A percentile compares a stretch with the other conserved stretches of the same genome.
Conservation (phyloP, 2,113 vertebrate genomes). For the Pteruthius melanotis region DNA sequence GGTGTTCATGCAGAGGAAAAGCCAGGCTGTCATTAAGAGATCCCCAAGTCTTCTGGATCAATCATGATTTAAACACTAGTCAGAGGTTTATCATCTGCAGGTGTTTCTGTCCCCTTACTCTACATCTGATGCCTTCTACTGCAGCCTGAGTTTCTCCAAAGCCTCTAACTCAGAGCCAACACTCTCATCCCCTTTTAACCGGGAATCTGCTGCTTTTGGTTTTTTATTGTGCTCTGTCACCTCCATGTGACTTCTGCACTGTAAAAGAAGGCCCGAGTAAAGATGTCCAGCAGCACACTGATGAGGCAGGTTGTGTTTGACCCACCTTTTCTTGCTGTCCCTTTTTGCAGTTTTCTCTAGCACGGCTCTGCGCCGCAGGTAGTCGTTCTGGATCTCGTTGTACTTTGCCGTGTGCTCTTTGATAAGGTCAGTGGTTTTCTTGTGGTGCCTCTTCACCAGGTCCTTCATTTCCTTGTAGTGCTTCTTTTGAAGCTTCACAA, state of each 20-base stretch:
- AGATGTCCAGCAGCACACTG: not conserved
- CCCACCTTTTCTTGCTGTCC: conserved; percentile 96
- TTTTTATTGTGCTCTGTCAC: not conserved
- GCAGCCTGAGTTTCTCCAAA: not conserved
- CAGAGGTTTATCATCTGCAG: not conserved
- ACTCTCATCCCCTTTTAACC: not conserved
- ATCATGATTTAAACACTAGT: not conserved
- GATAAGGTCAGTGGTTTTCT: conserved; percentile 93
- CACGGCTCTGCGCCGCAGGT: conserved; percentile 79
- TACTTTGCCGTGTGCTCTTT: conserved; percentile 90
- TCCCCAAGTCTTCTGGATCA: not conserved
- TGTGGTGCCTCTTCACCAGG: conserved; percentile 91
- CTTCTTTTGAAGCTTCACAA: conserved; percentile 92
- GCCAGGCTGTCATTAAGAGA: not conserved
- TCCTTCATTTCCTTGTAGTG: conserved; percentile 99
- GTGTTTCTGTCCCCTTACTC: not conserved
- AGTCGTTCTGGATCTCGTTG: conserved; percentile 88
- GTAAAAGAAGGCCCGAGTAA: not conserved
- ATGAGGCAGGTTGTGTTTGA: not conserved
- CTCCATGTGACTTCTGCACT: not conserved
- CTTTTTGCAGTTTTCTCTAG: conserved; percentile 88
- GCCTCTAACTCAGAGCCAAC: not conserved
- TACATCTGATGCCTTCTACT: not conserved
- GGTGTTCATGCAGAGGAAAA: not conserved
- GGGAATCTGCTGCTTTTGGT: not conserved